These are phyloP conservation scores for Eulacestoma nigropectus DNA, from an alignment of 2,113 vertebrate genomes.

Conservation along the genomic window DNA sequence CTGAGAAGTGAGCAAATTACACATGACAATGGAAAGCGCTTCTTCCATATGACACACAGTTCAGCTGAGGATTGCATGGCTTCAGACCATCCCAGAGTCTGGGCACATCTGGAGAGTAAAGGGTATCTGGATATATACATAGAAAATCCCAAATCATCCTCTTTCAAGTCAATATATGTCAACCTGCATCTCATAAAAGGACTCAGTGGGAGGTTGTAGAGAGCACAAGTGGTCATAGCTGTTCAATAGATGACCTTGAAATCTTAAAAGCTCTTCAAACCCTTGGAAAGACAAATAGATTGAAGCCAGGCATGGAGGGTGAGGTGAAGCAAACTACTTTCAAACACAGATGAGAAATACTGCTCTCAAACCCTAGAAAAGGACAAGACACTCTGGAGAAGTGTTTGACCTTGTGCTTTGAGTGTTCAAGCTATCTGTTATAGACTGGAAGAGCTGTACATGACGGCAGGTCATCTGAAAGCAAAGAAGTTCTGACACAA, in stretches of 20 bases:
- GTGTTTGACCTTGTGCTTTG: background rate
- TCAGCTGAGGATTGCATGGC: background rate
- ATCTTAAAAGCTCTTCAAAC: background rate
- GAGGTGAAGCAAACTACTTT: background rate
- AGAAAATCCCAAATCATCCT: background rate
- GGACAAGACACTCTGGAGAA: background rate
- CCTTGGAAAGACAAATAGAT: background rate
- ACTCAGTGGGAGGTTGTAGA: background rate
- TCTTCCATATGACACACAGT: background rate
- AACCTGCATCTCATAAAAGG: background rate
- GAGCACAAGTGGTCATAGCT: background rate
- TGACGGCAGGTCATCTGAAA: background rate
- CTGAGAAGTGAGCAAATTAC: background rate
- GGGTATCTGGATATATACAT: background rate
- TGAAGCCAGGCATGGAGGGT: background rate
- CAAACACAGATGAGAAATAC: background rate
- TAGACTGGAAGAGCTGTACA: background rate
- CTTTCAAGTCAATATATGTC: background rate
- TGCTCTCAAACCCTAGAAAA: background rate
- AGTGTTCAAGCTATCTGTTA: background rate
- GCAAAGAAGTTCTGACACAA: background rate
- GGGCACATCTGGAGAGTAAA: background rate
- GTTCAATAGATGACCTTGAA: background rate
- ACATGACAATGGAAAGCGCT: background rate
- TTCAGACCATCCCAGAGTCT: background rate